Base-by-base conservation (phyloP, 2,888 invertebrate genomes). In the Phasia obesa region DNA sequence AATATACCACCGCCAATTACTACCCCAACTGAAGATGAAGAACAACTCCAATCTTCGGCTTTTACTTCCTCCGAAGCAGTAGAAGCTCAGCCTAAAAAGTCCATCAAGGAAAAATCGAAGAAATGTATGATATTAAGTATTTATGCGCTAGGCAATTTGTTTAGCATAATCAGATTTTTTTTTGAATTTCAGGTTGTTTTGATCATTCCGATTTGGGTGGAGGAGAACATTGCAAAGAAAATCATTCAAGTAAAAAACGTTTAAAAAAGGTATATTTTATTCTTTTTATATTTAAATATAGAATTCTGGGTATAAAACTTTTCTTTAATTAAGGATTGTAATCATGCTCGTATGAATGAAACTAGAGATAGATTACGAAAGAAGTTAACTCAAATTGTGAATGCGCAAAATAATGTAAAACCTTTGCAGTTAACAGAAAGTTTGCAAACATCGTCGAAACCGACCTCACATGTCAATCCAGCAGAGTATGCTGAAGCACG, bases 331-430 rank as follows among this genome's bases (percentile, higher is more conserved):
- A 60, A 89, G 88, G 91, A 91, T 81, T 91, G 91, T 79, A 91
- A 88, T 85, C 91, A 91, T 85, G 90, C 89, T 0, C 89, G 91
- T 9, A 90, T 90, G 78, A 91, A 91, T 75, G 91, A 91, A 85
- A 92, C 92, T 4, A 88, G 91, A 2, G 91, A 91, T 84, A 88
- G 91, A 65, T 74, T 91, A 51, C 90, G 91, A 11, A 91, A 91
- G 71, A 91, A 91, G 81, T 85, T 91, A 15, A 89, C 88, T 11
- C 90, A 91, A 84, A 87, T 91, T 70, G 88, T 90, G 0, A 90
- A 87, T 80, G 88, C 90, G 25, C 88, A 90, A 11, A 91, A 91
- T 57, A 90, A 87, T 79, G 86, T 88, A 27, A 88, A 85, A 73
- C 77, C 86, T 4, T 83, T 27, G 84, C 74, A 86, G 65, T 81